These are phyloP conservation scores for Boulengeromyrus knoepffleri DNA, from an alignment of 2,113 vertebrate genomes.

Conservation along the genomic window DNA sequence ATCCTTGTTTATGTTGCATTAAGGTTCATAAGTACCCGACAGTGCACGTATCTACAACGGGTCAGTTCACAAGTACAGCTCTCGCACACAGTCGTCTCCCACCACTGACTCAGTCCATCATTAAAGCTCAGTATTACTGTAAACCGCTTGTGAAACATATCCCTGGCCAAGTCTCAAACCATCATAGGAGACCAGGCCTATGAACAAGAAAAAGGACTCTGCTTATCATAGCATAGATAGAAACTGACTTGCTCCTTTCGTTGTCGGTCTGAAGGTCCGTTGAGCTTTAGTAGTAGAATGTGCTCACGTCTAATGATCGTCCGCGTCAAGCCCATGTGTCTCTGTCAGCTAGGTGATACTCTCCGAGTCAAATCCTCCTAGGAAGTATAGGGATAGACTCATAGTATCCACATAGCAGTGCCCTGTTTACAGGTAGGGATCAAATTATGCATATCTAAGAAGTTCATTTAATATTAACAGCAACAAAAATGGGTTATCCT, in stretches of 20 bases:
- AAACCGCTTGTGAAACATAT: not conserved
- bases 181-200: not conserved
- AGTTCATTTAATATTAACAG: not conserved
- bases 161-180: not conserved
- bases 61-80: not conserved
- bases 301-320: not conserved
- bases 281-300: not conserved
- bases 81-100: not conserved
- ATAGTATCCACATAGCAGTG: not conserved
- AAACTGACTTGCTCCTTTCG: not conserved
- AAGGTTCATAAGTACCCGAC: not conserved
- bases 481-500: not conserved
- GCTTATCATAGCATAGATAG: not conserved
- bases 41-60: not conserved
- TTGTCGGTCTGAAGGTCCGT: not conserved
- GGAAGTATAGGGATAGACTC: not conserved
- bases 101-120: not conserved
- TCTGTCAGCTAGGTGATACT: not conserved
- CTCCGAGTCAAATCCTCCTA: not conserved
- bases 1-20: not conserved
- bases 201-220: not conserved
- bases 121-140: not conserved
- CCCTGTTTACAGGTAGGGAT: not conserved
- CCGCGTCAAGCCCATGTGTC: not conserved
- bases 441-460: not conserved